phyloP scores from a whole-genome alignment of 2,113 vertebrate species.

The Nestor notabilis region DNA sequence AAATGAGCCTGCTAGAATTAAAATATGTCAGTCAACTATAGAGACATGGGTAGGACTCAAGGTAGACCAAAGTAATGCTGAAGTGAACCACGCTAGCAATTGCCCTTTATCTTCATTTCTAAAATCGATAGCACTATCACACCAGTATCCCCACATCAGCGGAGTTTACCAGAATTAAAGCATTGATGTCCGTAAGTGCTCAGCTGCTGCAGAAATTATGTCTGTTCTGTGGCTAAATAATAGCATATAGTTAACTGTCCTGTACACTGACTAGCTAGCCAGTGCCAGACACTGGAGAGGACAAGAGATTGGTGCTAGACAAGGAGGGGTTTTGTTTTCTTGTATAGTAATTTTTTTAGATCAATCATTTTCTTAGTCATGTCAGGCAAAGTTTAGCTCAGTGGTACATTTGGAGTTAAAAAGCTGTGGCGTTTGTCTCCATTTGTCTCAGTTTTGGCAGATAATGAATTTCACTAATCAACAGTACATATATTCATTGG shows the following conservation, averaged over 20 bases:
- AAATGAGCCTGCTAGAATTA: neutral
- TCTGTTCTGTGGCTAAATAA: neutral
- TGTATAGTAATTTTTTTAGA: neutral
- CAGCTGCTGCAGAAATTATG: neutral
- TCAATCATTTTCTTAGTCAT: neutral
- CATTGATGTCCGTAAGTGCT: neutral
- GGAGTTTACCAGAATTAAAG: neutral
- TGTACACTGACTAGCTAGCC: neutral
- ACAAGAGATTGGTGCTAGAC: neutral
- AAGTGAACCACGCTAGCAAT: neutral
- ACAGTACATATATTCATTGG: neutral
- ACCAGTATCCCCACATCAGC: neutral
- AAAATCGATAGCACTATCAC: neutral
- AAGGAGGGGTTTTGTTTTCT: neutral
- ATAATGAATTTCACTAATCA: neutral
- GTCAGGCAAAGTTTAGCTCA: neutral
- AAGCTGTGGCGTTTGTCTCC: neutral
- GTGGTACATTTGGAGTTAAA: slow-evolving; percentile 1
- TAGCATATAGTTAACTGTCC: neutral
- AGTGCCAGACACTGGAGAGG: neutral
- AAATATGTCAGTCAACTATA: neutral
- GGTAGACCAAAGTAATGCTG: neutral
- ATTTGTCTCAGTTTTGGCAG: neutral
- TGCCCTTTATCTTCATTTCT: neutral
- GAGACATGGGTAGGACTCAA: neutral